phyloP scores from a whole-genome alignment of 2,797 vertebrate genomes.

The Spinus pinus region DNA sequence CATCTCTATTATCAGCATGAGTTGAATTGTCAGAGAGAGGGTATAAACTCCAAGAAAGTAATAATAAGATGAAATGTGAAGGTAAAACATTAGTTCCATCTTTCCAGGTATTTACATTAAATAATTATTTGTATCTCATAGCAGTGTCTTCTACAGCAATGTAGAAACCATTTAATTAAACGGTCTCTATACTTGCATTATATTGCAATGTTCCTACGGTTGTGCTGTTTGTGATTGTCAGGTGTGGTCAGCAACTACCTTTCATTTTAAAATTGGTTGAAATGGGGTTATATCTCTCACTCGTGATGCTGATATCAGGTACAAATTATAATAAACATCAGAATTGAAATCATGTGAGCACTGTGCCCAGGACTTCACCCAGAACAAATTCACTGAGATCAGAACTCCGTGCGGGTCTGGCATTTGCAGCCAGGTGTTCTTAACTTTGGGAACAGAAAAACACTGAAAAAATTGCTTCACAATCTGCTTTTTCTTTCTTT shows the following conservation, averaged over 20 bases:
- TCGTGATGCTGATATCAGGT: neutral
- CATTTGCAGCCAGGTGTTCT: neutral
- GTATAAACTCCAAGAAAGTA: neutral
- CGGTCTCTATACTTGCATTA: neutral
- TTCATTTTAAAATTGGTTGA: neutral
- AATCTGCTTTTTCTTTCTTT: neutral
- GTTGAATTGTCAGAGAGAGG: neutral
- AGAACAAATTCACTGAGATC: neutral
- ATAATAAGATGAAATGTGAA: neutral
- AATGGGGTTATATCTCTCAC: neutral
- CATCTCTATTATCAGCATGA: neutral
- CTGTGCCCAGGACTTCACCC: neutral
- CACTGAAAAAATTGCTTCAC: neutral
- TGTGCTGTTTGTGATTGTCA: neutral
- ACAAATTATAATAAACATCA: neutral
- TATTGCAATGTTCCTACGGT: rapidly evolving
- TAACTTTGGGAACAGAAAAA: neutral
- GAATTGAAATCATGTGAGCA: neutral
- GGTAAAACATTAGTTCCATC: neutral
- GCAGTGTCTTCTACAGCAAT: neutral
- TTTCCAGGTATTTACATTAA: neutral
- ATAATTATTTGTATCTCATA: neutral
- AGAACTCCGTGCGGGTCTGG: neutral
- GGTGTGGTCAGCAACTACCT: neutral
- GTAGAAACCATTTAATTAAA: neutral